Base-by-base conservation (phyloP, 2,113 vertebrate genomes). In the Morone chrysops region DNA sequence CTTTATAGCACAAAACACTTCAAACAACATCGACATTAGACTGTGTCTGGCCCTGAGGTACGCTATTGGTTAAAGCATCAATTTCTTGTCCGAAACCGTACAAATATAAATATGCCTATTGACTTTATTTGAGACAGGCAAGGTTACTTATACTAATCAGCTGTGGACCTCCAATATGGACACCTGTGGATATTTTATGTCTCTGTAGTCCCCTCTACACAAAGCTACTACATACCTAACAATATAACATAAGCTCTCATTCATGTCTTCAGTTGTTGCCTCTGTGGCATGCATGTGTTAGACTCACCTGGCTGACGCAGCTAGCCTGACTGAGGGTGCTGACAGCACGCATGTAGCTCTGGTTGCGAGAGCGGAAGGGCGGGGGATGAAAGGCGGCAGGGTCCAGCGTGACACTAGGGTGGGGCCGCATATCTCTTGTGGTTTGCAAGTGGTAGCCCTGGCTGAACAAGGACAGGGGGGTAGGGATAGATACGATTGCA, bases 291-390 rank as follows among this genome's bases (percentile, higher is more conserved):
- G 70, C 43, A 18, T 86, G 59, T 66, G 72, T 78, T 85, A 78
- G 75, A 95, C 95, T 96, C 94, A 99, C 98, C 98, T 99, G 98
- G 96, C 98, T 99, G 93, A 99, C 95, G 89, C 98, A 99, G 98
- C 98, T 99, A 95, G 98, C 98, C 96, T 99, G 98, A 95, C 98
- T 99, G 94, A 99, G 96, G 66, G 97, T 99, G 97, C 98, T 99
- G 95, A 99, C 97, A 13, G 98, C 98, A 57, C 98, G 95, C 98
- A 99, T 99, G 96, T 99, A 99, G 96, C 98, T 99, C 96, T 99
- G 98, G 96, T 99, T 99, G 90, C 98, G 96, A 86, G 98, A 99
- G 84, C 98, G 98, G 93, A 98, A 99, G 89, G 98, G 99, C 51
- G 98, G 98, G 87, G 98, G 97, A 94, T 97, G 97, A 95, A 97